These are phyloP conservation scores for Lamellibrachia columna DNA, from an alignment of 2,888 invertebrate species.

Conservation along the genomic window DNA sequence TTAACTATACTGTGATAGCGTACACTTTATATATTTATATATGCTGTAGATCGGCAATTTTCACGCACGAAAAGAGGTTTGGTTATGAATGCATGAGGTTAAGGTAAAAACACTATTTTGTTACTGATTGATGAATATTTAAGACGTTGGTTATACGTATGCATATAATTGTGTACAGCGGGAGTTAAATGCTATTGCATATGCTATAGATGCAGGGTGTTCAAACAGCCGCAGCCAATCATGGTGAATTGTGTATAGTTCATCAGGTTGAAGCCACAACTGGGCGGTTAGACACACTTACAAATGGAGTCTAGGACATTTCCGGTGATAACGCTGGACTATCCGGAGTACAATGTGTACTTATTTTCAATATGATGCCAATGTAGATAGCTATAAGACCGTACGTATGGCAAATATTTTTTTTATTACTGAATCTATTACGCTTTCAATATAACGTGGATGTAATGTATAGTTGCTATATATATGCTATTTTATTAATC, in stretches of 20 bases:
- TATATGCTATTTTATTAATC: background rate
- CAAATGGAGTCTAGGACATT: background rate
- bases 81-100: background rate
- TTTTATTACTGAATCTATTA: background rate
- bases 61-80: background rate
- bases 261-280: background rate
- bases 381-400: background rate
- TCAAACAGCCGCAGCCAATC: background rate
- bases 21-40: background rate
- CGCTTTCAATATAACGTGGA: background rate
- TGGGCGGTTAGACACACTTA: background rate
- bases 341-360: background rate
- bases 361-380: background rate
- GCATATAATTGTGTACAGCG: background rate
- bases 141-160: background rate
- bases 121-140: background rate
- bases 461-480: background rate
- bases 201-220: background rate
- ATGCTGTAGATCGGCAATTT: slow-evolving; percentile 2
- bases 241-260: background rate
- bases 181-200: too few species aligned
- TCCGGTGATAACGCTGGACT: background rate
- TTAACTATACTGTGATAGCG: slow-evolving; percentile 1
- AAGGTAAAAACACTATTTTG: background rate
- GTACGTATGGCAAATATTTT: background rate